phyloP scores from a whole-genome alignment of 2,797 vertebrate species.

The Hydrophis major region DNA sequence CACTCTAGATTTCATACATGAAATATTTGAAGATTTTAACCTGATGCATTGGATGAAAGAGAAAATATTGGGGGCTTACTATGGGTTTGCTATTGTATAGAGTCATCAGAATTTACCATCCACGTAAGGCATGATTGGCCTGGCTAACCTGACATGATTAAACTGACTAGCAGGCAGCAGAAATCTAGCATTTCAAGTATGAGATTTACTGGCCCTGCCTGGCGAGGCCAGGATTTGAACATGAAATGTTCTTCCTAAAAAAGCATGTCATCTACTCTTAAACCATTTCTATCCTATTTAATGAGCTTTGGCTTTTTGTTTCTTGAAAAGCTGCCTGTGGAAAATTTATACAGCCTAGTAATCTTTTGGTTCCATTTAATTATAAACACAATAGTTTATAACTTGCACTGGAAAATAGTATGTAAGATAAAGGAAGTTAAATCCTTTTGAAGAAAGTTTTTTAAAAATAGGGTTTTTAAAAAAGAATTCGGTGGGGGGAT shows the following conservation, averaged over 20 bases:
- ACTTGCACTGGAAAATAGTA: neutral
- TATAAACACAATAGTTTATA: neutral
- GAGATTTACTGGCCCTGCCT: neutral
- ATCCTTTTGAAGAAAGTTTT: slow-evolving; percentile 10
- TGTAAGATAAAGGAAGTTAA: slow-evolving; percentile 20
- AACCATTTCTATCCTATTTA: neutral
- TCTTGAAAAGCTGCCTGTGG: slow-evolving; percentile 4
- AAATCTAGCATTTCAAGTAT: neutral
- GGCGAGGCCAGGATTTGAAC: neutral
- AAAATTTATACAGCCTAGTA: slow-evolving; percentile 25
- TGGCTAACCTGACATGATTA: neutral
- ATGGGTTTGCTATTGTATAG: neutral
- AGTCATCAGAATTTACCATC: neutral
- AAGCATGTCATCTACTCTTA: neutral
- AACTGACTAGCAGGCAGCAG: neutral
- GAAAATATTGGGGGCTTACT: neutral
- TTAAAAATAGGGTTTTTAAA: neutral
- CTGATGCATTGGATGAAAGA: neutral
- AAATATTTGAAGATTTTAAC: neutral
- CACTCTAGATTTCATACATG: neutral
- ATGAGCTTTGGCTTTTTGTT: neutral
- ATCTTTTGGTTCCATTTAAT: slow-evolving; percentile 14
- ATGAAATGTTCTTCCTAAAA: neutral
- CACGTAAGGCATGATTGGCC: neutral
- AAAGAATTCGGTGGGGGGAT: neutral